Conservation (phyloP, 2,797 vertebrate species). For the Passerculus sandwichensis region DNA sequence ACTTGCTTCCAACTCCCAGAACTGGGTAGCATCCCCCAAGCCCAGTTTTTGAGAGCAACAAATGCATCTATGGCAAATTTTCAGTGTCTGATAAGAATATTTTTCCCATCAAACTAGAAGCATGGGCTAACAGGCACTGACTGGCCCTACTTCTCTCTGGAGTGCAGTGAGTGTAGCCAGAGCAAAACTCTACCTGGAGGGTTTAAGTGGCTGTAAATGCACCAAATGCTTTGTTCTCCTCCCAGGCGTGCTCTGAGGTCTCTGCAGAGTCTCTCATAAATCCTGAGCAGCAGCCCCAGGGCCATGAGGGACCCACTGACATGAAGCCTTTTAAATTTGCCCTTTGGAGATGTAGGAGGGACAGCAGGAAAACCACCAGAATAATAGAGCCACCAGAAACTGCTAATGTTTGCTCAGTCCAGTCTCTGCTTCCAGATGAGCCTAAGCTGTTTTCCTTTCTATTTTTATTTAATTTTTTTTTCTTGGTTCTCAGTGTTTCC, state of each 20-base stretch:
- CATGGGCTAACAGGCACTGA: neutral
- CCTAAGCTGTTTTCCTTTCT: constrained; percentile 7
- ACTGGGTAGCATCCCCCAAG: neutral
- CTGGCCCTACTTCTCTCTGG: fast-evolving
- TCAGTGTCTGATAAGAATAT: neutral
- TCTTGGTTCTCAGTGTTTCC: constrained; percentile 5
- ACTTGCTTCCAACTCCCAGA: neutral
- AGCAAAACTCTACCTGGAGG: neutral
- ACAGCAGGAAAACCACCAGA: neutral
- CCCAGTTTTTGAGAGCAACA: neutral
- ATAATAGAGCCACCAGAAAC: neutral
- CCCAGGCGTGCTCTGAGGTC: neutral
- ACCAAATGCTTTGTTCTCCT: neutral
- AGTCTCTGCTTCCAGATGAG: constrained; percentile 18
- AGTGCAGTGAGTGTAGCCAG: neutral
- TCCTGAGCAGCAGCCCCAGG: neutral
- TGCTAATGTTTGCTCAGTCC: neutral
- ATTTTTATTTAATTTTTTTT: constrained; percentile 29
- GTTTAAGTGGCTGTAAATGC: neutral
- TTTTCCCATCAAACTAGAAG: neutral
- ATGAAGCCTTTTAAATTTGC: neutral
- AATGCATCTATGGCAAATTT: neutral
- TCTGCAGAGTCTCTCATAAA: neutral
- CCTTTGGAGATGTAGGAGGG: neutral
- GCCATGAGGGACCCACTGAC: neutral